Evolutionary conservation across 2,888 invertebrate species (phyloP), one percentile per base, ranked within the genome.

Genomic region (Microchrysa polita): DNA sequence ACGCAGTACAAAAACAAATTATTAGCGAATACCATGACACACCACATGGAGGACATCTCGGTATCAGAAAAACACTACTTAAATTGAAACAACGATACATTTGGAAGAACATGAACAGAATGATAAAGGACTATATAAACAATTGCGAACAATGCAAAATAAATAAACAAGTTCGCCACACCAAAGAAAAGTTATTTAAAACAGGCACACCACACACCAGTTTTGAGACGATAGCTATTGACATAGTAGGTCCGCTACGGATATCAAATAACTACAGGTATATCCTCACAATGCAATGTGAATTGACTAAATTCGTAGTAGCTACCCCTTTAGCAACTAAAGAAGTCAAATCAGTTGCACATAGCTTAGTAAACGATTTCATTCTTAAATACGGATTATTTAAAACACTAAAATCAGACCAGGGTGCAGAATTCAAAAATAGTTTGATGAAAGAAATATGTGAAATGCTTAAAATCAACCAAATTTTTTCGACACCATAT

Each of bases 211-310:
- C 76, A 40, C 40, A 48, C 14, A 61, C 23, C 16, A 73, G 48
- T 67, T 76, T 76, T 53, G 61, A 75, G 40, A 57, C 44, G 23
- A 48, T 74, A 72, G 27, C 22, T 52, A 73, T 77, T 10, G 73
- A 73, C 27, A 75, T 67, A 1, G 59, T 74, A 5, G 73, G 72
- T 23, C 67, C 74, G 10, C 34, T 74, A 52, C 44, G 52, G 61
- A 40, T 67, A 9, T 63, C 69, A n/a, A 73, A 74, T 23, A 67
- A 27, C 14, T 73, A 73, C 14, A 73, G 74, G 72, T 74, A 60
- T 61, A 74, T 42, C 71, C 61, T 67, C 72, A 76, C 40, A 22
- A 74, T 34, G 73, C 75, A 74, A n/a, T 75, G 67, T 57, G 73
- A 74, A 18, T 18, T 75, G 27, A 67, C 67, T 14, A 76, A 75